Evolutionary conservation across 2,113 vertebrate species (phyloP).

Genomic region (Hippocampus barbouri): DNA sequence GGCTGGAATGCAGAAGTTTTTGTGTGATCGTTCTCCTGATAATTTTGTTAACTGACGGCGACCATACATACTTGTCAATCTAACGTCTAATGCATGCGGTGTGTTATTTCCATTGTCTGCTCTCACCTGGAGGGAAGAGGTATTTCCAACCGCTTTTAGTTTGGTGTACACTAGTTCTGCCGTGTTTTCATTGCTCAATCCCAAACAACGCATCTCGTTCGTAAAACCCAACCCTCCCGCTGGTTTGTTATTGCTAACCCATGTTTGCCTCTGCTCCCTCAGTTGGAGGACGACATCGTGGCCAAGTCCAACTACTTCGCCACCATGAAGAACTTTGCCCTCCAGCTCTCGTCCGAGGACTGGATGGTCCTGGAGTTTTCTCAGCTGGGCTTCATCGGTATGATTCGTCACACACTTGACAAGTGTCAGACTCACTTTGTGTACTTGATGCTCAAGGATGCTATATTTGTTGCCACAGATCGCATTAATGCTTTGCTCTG

Average conservation of each 20-base stretch:
- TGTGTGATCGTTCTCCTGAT: background rate
- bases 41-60: background rate
- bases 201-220: background rate
- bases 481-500: background rate
- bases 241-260: background rate
- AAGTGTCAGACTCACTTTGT: background rate
- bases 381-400: slow-evolving; percentile 98
- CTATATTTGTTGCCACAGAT: background rate
- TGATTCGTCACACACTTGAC: slow-evolving; percentile 3
- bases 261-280: background rate
- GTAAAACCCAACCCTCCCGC: background rate
- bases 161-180: slow-evolving; percentile 7
- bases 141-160: slow-evolving; percentile 33
- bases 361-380: slow-evolving; percentile 99
- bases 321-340: slow-evolving; percentile 98
- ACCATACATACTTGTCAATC: slow-evolving; percentile 19
- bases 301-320: slow-evolving; percentile 99
- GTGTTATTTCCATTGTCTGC: slow-evolving; percentile 37
- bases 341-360: slow-evolving; percentile 95
- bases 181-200: background rate
- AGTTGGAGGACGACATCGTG: slow-evolving; percentile 99
- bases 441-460: background rate
- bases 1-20: background rate
- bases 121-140: slow-evolving; percentile 56
- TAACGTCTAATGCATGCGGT: slow-evolving; percentile 16